Conservation (phyloP, 2,113 vertebrate species). For the Parus major region DNA sequence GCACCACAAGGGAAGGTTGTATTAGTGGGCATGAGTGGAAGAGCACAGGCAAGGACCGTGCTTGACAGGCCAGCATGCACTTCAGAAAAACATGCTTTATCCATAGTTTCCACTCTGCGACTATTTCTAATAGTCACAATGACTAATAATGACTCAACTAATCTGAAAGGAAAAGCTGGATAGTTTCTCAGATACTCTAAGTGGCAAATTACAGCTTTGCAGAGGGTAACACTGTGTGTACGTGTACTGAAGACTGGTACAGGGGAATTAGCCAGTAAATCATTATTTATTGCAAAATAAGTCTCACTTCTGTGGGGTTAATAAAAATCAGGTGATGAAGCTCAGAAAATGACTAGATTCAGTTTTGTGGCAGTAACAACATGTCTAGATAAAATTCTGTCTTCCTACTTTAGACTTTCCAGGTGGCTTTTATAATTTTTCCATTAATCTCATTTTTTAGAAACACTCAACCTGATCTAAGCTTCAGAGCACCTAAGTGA, state of each 20-base stretch:
- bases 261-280: background rate
- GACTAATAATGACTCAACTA: background rate
- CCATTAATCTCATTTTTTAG: background rate
- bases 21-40: background rate
- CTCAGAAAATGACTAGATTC: background rate
- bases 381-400: background rate
- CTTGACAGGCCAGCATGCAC: background rate
- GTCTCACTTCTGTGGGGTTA: background rate
- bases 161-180: background rate
- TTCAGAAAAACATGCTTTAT: background rate
- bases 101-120: background rate
- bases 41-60: background rate
- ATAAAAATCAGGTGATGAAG: background rate
- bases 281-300: background rate
- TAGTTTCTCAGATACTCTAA: background rate
- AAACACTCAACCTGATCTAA: background rate
- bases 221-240: background rate
- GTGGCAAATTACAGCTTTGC: background rate
- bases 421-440: background rate
- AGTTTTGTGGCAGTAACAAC: background rate
- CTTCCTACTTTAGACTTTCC: background rate
- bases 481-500: background rate
- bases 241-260: background rate
- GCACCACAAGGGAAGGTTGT: background rate
- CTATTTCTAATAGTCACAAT: background rate